A percentile compares a stretch with the other conserved stretches of the same genome.
These are phyloP conservation scores for Automeris io DNA, from an alignment of 2,888 invertebrate species.

Conservation along the genomic window DNA sequence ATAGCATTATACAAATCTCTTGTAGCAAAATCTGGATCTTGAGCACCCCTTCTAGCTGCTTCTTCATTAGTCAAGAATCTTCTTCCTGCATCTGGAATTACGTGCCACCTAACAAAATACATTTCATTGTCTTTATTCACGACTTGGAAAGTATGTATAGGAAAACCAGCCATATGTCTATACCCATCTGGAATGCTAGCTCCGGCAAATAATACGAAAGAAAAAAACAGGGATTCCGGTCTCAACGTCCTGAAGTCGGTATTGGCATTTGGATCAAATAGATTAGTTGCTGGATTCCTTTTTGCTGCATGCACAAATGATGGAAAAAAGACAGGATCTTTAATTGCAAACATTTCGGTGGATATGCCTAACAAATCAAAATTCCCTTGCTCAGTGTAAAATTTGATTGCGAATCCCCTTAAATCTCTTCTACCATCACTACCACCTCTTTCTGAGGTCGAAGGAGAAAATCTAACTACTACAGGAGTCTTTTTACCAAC, in stretches of 20 bases:
- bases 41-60: constrained; percentile 79
- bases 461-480: constrained; percentile 85
- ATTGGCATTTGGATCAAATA: constrained; percentile 89
- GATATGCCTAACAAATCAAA: constrained; percentile 93
- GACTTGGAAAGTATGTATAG: constrained; percentile 92
- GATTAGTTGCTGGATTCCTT: constrained; percentile 89
- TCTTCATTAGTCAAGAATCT: constrained; percentile 81
- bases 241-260: constrained; percentile 92
- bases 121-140: constrained; percentile 83
- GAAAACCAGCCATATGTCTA: constrained; percentile 93
- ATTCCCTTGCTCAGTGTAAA: constrained; percentile 92
- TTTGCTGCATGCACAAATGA: constrained; percentile 93
- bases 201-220: constrained; percentile 87
- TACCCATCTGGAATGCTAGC: constrained; percentile 93
- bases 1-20: constrained; percentile 92
- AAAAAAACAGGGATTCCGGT: constrained; percentile 87
- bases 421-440: constrained; percentile 89
- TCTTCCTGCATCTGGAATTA: constrained; percentile 91
- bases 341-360: constrained; percentile 90
- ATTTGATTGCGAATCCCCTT: constrained; percentile 91
- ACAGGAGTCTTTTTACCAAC: constrained; percentile 87
- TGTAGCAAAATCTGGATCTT: constrained; percentile 89
- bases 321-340: constrained; percentile 89
- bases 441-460: constrained; percentile 88
- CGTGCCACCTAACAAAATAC: constrained; percentile 92